Base-by-base conservation (phyloP, 2,797 vertebrate genomes). In the Rousettus madagascariensis region DNA sequence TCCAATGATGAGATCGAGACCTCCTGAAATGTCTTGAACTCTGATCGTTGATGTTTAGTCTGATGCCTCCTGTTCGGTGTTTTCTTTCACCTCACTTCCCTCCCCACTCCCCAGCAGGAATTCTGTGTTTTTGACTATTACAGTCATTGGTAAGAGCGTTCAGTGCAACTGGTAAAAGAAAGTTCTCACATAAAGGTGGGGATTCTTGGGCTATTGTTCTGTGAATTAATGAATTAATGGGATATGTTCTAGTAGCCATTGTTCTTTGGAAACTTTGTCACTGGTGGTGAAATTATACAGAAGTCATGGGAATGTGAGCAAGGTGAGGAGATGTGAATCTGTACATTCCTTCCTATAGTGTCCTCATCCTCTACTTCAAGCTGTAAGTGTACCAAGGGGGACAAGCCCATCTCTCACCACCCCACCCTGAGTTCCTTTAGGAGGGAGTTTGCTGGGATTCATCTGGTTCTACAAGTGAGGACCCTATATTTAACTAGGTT, bases 191-290 rank as follows among this genome's bases (percentile, higher is more conserved):
- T n/a, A 49, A 88, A 96, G 17, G 5, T 24, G 8, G 86, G 26
- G 46, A 83, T 84, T 68, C 41, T 78, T 30, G 75, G 93, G 19
- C 10, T 57, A 41, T 30, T 79, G 22, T 33, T 5, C 10, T 91
- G 11, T 82, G 77, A 61, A 89, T 68, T 71, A 66, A 72, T 82
- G 77, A 61, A 89, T 68, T 71, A 66, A 72, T 38, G 15, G 15
- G 17, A 12, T 59, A 4, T 30, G 10, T 86, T 72, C 28, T 68
- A 63, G 7, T 24, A 84, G 65, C 28, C 61, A 49, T n/a, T 90
- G 49, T 79, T 30, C 51, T 93, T 87, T 55, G 49, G 66, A 95
- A 84, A 93, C 46, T 59, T 93, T 78, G 57, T 89, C n/a, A 41
- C 15, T 22, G n/a, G 20, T 79, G 6, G 11, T 61, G 24, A 93